These are phyloP conservation scores for Bradypodion ventrale DNA, from an alignment of 2,797 vertebrate genomes.

Conservation along the genomic window DNA sequence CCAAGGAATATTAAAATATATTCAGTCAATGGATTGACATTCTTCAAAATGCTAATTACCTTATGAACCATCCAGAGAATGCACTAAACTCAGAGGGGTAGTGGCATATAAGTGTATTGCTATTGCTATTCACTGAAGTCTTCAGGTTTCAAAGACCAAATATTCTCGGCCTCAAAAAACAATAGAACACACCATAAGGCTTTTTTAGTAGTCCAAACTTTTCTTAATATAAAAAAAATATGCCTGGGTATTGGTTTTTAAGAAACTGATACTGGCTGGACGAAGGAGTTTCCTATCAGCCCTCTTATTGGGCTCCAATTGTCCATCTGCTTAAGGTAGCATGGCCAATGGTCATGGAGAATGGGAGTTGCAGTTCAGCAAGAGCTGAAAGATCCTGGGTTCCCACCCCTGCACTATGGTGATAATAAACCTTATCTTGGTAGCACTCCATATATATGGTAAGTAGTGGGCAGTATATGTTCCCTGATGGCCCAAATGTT, in stretches of 20 bases:
- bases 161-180: neutral
- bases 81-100: too few species aligned
- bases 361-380: neutral
- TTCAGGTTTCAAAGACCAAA: neutral
- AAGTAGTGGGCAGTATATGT: too few species aligned
- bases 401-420: too few species aligned
- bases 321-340: neutral
- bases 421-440: too few species aligned
- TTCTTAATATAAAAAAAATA: neutral
- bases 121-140: too few species aligned
- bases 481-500: too few species aligned
- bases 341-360: neutral
- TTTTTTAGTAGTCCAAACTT: neutral
- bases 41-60: too few species aligned
- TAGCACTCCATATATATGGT: too few species aligned
- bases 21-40: neutral
- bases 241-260: neutral
- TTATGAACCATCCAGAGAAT: too few species aligned
- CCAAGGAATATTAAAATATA: neutral
- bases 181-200: neutral
- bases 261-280: neutral
- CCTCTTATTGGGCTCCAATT: neutral
- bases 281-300: too few species aligned
- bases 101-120: too few species aligned
- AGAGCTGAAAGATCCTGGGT: too few species aligned